Evolutionary conservation across 2,797 vertebrate genomes (phyloP), one percentile per base, ranked within the genome.

Genomic region (Taeniopygia guttata): DNA sequence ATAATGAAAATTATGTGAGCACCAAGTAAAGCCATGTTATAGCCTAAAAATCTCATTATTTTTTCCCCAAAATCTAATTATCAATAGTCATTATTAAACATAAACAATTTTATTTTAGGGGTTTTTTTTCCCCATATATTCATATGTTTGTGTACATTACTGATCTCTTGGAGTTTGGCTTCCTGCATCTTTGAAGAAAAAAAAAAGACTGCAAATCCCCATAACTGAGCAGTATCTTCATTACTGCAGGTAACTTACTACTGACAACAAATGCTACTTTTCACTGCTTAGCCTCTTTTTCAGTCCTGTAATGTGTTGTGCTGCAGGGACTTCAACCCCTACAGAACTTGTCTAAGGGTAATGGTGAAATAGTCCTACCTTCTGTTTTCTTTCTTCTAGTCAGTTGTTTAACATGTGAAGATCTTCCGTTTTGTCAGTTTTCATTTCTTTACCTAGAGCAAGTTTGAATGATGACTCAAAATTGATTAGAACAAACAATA

Each of bases 111-210:
- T 30, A 38, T 48, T 27, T 54, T 23, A 40, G 13, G 10, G 2
- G 1, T 0, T 1, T 12, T 49, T 52, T 60, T 66, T 23, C 8
- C 8, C 6, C 30, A 19, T 38, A 17, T 87, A 48, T 67, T 43
- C 0, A 3, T 40, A n/a, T 66, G 5, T 38, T 66, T n/a, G 45
- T 16, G 4, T 7, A 32, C 3, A 36, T 48, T 34, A 70, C 40
- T 72, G 18, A 30, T 40, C 13, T 62, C 34, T 46, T 10, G 17
- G 8, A 36, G 5, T n/a, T 66, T 58, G 36, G 6, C 4, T n/a
- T 26, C 20, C 15, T 30, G 1, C 1, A n/a, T 26, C 8, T 22
- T 30, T 20, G 8, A 45, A 34, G 14, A 42, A 38, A 13, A 18
- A 42, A 40, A 72, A 9, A 11, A 30, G 13, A 17, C 7, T 26